Evolutionary conservation across 2,113 vertebrate genomes (phyloP), one percentile per base, ranked within the genome.

Genomic region (Anser brachyrhynchus): DNA sequence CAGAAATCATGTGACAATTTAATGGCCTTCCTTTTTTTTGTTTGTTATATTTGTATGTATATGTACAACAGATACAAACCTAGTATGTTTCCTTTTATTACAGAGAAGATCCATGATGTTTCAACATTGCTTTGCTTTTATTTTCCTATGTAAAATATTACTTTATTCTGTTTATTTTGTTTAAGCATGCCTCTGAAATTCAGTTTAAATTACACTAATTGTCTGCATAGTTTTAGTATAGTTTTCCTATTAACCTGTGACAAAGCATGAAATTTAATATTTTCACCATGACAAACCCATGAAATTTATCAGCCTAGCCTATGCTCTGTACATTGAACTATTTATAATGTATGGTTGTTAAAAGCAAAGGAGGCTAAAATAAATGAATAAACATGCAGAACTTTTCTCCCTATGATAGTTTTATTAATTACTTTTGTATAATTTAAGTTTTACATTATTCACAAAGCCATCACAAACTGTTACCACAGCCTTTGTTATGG

Each of bases 261-360:
- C 26, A 96, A 72, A 43, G 57, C 82, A 87, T 87, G 70, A 96
- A 72, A 96, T 86, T 64, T 81, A 93, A 44, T 54, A 92, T 89
- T 95, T 96, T 95, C 57, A 31, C 65, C 46, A 78, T 86, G 82
- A 90, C n/a, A 86, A 95, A 81, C 29, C 84, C 83, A 89, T 90
- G 73, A 92, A 93, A 93, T 84, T 87, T 87, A 72, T 92, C 92
- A 92, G 35, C 73, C 43, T 87, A 71, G 59, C 16, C 65, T 64
- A 39, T 72, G 52, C 26, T 71, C 43, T 84, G 26, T 84, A 81
- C 35, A 90, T 55, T 59, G 51, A 88, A 74, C 88, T 90, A 25
- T 72, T 95, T 90, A 75, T 72, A 81, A 61, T 29, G 20, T 84
- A 23, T 58, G 61, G 13, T 17, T 92, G 64, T 81, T 93, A 69